Base-by-base conservation (phyloP, 2,797 vertebrate genomes). In the Hypotaenidia philippensis region DNA sequence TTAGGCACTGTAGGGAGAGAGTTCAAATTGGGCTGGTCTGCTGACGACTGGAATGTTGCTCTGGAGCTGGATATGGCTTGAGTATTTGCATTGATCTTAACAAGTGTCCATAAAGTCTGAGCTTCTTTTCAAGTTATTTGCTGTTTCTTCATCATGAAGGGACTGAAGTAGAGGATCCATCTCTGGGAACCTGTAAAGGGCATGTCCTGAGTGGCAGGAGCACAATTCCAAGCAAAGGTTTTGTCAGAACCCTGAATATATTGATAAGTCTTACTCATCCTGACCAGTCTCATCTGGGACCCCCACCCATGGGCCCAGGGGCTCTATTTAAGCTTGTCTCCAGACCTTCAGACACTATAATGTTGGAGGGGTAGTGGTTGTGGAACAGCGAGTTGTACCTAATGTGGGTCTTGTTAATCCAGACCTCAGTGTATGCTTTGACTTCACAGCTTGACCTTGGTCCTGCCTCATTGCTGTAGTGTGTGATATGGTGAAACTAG, bases 281-380 rank as follows among this genome's bases (percentile, higher is more conserved):
- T 74, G 47, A 71, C 9, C 6, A 36, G 7, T 41, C 50, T 76
- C 34, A 68, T 36, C 13, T 85, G 40, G n/a, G 49, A 11, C 20
- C 22, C 88, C 27, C 34, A 56, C 26, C 11, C 9, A 17, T 20
- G 13, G 20, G 29, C 20, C 38, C 29, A 77, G 25, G 3, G 20
- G 9, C 8, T 66, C 29, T 76, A 18, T 76, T 76, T 83, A 45
- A 79, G 11, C 25, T 84, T 83, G 23, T 45, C 18, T 18, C 16
- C 31, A 26, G 34, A 26, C 9, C 9, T 63, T 50, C n/a, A 23
- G 13, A 36, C 31, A 20, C 11, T 84, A 6, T 16, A 11, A 71
- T 38, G 34, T 3, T 69, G 55, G 53, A 45, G 3, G 2, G 78
- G 45, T 29, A 32, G 6, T 6, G 14, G 5, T 31, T 1, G 0